phyloP scores from a whole-genome alignment of 2,113 vertebrate genomes.

The Sclerurus mexicanus region DNA sequence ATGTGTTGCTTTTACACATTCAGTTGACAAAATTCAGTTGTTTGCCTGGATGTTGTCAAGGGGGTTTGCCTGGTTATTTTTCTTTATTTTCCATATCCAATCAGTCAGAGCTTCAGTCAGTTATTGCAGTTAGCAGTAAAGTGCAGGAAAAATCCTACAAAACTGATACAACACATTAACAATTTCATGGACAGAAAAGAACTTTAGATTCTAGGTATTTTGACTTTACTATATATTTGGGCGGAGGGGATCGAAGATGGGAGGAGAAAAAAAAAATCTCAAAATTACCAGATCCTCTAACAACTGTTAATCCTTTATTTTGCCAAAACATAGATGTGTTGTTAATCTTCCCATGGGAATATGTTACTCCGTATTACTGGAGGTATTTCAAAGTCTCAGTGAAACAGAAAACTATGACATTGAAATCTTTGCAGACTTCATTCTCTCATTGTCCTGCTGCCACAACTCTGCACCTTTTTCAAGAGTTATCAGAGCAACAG shows the following conservation, averaged over 20 bases:
- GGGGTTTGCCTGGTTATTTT: background rate
- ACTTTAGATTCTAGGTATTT: background rate
- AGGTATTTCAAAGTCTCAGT: background rate
- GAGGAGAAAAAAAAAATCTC: background rate
- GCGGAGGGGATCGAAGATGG: fast-evolving
- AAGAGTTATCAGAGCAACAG: background rate
- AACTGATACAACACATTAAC: background rate
- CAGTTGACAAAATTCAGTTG: background rate
- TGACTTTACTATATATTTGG: background rate
- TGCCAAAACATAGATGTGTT: background rate
- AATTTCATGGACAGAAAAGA: background rate
- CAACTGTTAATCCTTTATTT: background rate
- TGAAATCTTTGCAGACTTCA: background rate
- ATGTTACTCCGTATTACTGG: background rate
- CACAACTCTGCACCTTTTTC: background rate
- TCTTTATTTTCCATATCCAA: background rate
- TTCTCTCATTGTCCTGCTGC: background rate
- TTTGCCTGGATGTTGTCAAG: background rate
- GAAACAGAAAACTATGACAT: background rate
- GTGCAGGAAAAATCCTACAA: background rate
- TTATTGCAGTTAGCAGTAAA: background rate
- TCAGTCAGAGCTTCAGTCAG: background rate
- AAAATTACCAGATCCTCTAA: background rate
- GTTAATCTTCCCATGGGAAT: background rate
- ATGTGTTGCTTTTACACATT: background rate